Conservation (phyloP, 2,888 invertebrate genomes). For the Agapostemon virescens region DNA sequence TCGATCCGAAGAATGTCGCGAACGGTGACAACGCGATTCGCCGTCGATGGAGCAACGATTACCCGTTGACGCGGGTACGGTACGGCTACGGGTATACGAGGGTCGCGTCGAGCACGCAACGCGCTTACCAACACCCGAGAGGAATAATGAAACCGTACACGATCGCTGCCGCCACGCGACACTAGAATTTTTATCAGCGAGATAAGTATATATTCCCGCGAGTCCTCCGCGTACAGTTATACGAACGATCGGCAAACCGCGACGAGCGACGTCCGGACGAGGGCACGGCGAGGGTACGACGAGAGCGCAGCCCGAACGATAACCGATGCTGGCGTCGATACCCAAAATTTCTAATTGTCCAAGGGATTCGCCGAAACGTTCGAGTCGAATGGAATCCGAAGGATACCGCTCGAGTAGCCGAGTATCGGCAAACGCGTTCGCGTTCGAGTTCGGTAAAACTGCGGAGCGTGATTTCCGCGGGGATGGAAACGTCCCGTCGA, state of each 20-base stretch:
- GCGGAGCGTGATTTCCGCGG: constrained; percentile 19
- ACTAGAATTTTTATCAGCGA: constrained; percentile 35
- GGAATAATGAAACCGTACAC: constrained; percentile 40
- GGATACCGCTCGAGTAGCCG: not conserved
- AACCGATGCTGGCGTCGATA: not conserved
- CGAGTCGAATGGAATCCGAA: too few species aligned
- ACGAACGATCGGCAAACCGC: not conserved
- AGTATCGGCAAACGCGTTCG: not conserved
- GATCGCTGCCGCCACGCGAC: constrained; percentile 40
- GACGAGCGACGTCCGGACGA: not conserved
- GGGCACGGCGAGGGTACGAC: not conserved
- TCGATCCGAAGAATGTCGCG: constrained; percentile 30
- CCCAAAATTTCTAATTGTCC: not conserved
- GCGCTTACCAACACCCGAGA: constrained; percentile 29
- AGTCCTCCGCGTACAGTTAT: not conserved
- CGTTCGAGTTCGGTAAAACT: constrained; percentile 3
- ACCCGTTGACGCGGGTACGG: constrained; percentile 18
- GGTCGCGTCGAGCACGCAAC: constrained; percentile 30
- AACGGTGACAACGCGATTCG: constrained; percentile 32
- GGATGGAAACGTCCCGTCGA: constrained; percentile 35
- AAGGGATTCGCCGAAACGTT: not conserved
- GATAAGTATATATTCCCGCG: constrained; percentile 18
- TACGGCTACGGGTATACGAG: constrained; percentile 20
- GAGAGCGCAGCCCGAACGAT: not conserved
- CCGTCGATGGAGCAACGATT: constrained; percentile 26